A percentile compares a stretch with the other conserved stretches of the same genome.
Evolutionary conservation across 2,888 invertebrate genomes (phyloP).

Genomic region (Tachina grossa): DNA sequence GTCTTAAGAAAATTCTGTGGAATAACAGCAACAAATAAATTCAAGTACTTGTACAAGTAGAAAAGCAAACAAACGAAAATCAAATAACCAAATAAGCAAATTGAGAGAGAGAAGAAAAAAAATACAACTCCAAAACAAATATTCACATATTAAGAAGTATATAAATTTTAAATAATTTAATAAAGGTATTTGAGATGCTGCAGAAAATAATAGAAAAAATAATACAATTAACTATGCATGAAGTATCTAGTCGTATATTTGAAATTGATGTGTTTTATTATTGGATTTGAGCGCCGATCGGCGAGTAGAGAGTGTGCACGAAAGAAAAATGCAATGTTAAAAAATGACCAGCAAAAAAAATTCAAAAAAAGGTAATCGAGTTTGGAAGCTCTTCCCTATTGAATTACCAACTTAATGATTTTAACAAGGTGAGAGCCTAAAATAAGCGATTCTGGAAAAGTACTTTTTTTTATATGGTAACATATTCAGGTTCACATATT

Average conservation of each 20-base stretch:
- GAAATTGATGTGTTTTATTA: constrained; percentile 49
- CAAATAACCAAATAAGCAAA: constrained; percentile 58
- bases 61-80: constrained; percentile 55
- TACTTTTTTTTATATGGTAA: no score
- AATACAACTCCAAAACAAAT: neutral
- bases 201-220: constrained; percentile 8
- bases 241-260: constrained; percentile 8
- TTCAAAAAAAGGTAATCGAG: no score
- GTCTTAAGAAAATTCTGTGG: constrained; percentile 43
- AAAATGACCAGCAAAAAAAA: no score
- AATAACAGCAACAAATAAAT: constrained; percentile 8
- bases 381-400: no score
- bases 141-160: constrained; percentile 41
- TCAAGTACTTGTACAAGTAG: constrained; percentile 6
- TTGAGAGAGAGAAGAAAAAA: neutral
- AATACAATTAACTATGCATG: constrained; percentile 33
- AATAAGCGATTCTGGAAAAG: no score
- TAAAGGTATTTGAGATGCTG: constrained; percentile 42
- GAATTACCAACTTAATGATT: no score
- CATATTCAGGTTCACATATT: no score
- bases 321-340: neutral
- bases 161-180: constrained; percentile 67
- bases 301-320: constrained; percentile 7
- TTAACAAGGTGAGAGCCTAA: no score
- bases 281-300: constrained; percentile 10